Evolutionary conservation across 2,888 invertebrate genomes (phyloP).

Genomic region (Ophion ellenae): DNA sequence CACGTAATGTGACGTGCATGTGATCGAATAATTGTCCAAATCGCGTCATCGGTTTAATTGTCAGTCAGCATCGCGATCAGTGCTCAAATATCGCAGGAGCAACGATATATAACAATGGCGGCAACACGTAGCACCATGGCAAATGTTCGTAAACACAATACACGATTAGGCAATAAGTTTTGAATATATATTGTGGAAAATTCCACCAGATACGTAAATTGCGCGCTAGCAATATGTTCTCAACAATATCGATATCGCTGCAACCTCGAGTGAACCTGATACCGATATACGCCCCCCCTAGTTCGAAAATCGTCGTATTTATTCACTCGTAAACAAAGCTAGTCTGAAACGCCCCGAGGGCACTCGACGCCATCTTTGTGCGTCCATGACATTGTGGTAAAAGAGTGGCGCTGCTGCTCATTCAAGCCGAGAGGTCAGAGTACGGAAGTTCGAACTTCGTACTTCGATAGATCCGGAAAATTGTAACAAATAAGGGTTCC

Average conservation of each 20-base stretch:
- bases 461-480: too few species aligned
- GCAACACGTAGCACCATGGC: not conserved
- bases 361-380: not conserved
- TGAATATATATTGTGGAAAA: not conserved
- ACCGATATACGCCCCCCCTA: not conserved
- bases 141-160: not conserved
- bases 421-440: not conserved
- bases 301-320: not conserved
- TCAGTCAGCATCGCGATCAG: not conserved
- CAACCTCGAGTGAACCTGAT: not conserved
- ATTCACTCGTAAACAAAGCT: not conserved
- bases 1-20: too few species aligned
- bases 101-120: not conserved
- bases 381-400: not conserved
- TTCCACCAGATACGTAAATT: not conserved
- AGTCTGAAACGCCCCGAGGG: not conserved
- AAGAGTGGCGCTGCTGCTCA: not conserved
- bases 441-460: too few species aligned
- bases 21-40: too few species aligned
- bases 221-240: not conserved
- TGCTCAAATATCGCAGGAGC: not conserved
- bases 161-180: not conserved
- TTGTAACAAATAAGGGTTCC: not conserved
- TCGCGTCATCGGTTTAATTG: too few species aligned
- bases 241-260: not conserved